Base-by-base conservation (phyloP, 1,140 invertebrate genomes). In the Mamestra configurata region DNA sequence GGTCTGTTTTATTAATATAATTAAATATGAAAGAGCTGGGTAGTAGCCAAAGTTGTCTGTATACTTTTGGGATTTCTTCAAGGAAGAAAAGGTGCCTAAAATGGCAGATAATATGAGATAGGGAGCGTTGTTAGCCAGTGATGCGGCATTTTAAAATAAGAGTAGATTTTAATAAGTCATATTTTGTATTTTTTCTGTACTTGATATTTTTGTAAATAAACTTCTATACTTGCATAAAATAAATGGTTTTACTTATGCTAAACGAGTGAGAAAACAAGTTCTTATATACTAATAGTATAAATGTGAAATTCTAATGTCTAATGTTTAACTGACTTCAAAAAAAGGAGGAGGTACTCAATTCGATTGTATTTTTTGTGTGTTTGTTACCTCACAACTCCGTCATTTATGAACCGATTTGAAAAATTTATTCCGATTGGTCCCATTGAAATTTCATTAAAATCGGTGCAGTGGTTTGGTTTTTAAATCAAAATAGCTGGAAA, bases 181-280 rank as follows among this genome's bases (percentile, higher is more conserved):
- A 43, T 20, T 68, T 15, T 46, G 43, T 43, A 43, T 15, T 13
- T 1, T 40, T 8, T 22, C 27, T 5, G 6, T 49, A 24, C 22
- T 68, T 68, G 59, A 8, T 10, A 24, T 68, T 68, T 68, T 40
- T 68, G 64, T 68, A 68, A 68, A 68, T 68, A 68, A 68, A 68
- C 37, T 46, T 13, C 64, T 46, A 46, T 64, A 11, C 24, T 64
- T 35, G 59, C 11, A 55, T 13, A 24, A 4, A 55, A 55, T 20
- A 24, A 55, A 55, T 13, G 2, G 20, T 55, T 24, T 55, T 55
- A 55, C 13, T 24, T 24, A 11, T 24, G 11, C 18, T 10, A 22
- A 46, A 7, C 40, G 11, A 15, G 2, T 15, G 6, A 15, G 43
- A 10, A 15, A 46, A 46, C 1, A 15, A 46, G n/a, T n/a, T 46